Evolutionary conservation across 2,113 vertebrate genomes (phyloP).

Genomic region (Epinephelus cyanopodus): DNA sequence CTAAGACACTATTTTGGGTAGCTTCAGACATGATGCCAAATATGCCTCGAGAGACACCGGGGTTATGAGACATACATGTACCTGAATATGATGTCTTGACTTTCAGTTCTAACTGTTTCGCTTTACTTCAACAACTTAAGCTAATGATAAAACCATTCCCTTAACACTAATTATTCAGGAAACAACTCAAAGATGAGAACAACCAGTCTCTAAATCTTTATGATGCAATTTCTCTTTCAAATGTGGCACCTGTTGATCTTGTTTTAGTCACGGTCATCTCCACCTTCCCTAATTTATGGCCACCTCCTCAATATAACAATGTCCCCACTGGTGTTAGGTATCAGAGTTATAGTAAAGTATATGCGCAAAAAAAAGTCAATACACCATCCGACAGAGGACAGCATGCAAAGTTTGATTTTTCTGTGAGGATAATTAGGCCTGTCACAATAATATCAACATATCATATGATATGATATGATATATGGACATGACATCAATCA

Average conservation of each 20-base stretch:
- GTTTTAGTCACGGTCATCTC: background rate
- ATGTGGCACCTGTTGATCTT: background rate
- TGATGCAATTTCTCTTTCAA: background rate
- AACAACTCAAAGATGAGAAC: background rate
- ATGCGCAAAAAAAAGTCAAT: background rate
- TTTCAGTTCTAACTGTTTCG: background rate
- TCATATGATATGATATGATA: no score
- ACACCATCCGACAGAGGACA: background rate
- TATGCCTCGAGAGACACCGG: background rate
- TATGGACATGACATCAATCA: no score
- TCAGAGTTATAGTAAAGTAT: no score
- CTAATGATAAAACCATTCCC: background rate
- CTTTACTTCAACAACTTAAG: background rate
- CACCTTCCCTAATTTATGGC: background rate
- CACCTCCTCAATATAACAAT: background rate
- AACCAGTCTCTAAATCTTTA: background rate
- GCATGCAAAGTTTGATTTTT: background rate
- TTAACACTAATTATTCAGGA: background rate
- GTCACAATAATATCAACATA: no score
- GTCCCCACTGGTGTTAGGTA: background rate
- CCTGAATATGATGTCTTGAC: background rate
- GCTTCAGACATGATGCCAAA: background rate
- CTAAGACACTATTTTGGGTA: conserved; percentile 5
- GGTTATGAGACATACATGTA: background rate
- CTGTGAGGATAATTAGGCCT: no score